Base-by-base conservation (phyloP, 1,140 invertebrate genomes). In the Pseudachorutes palmiensis region DNA sequence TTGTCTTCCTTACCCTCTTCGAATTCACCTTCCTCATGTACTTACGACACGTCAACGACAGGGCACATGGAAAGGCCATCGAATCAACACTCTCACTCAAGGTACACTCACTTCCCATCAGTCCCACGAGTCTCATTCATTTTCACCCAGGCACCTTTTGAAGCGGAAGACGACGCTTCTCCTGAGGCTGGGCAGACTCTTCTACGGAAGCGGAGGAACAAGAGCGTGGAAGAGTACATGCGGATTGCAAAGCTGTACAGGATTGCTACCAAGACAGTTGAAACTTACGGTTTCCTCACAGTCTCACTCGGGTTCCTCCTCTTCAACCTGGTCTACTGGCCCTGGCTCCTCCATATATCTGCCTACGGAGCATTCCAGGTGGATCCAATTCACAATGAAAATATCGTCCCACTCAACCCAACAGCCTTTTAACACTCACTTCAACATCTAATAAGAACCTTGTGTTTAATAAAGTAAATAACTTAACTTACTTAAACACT, bases 1-100 rank as follows among this genome's bases (percentile, higher is more conserved):
- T 88, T 77, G 86, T 88, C 24, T 88, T 88, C 75, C 79, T 85
- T 12, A 84, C 86, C 0, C 77, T 88, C 22, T 77, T 87, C 61
- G 86, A 88, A 76, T 88, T 87, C 77, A 87, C 86, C 24, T 24
- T 55, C 5, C 51, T 55, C 51, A 55, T 55, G 51, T 55, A 55
- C 51, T 22, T 55, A 9, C 12, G 51, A 19, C 51, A 55, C 24
- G 51, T 55, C 5, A 16, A 55, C 24, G 51, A 55, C 51, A 55
- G 24, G 51, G 51, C 51, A 26, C 51, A 26, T 5, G 24, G 14
- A 22, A 55, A 55, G 24, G 51, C 51, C 9, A 14, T 55, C 51
- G 51, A 55, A 26, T 12, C 51, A 12, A 55, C 51, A 3, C 5
- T 55, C 12, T 26, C 5, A 5, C 24, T 55, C 3, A 55, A 55